Base-by-base conservation (phyloP, 2,797 vertebrate species). In the Pseudochromis fuscus region DNA sequence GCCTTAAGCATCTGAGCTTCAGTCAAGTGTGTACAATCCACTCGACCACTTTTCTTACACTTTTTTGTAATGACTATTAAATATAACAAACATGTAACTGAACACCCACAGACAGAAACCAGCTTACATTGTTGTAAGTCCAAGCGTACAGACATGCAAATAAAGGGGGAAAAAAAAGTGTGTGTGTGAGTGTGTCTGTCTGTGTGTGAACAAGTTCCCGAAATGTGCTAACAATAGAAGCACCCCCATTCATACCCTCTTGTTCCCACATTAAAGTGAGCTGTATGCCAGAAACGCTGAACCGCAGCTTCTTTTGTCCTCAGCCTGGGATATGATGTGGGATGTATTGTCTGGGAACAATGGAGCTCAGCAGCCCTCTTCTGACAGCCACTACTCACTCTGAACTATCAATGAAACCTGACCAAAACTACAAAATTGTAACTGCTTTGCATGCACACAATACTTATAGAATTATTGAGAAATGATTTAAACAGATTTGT, bases 251-350 rank as follows among this genome's bases (percentile, higher is more conserved):
- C 24, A 56, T 72, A 40, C 18, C 66, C 72, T 10, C 23, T 72
- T 71, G 57, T 75, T 53, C 55, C 25, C 46, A 73, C 56, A 77
- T 76, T 84, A 72, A 81, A 82, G 62, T 74, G 58, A 1, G 27
- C 33, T 87, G 79, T 77, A 60, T 65, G 59, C 66, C 52, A 81
- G 3, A 79, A 87, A 78, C 5, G 89, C 91, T 91, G 82, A 86
- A 75, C 53, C 45, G 10, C 75, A 56, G 71, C 50, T 84, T 87
- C 79, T 85, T 89, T 91, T 93, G 91, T 91, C 64, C 76, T 58
- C 62, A 56, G 58, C 56, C 63, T 72, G 59, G 74, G 71, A 76
- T 72, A 77, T 79, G 45, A 86, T 87, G 85, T 77, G 72, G 59
- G 82, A 48, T 59, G 58, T 67, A 85, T 88, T 89, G 77, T 86